phyloP scores from a whole-genome alignment of 1,140 invertebrate species.

The Psix sp. region DNA sequence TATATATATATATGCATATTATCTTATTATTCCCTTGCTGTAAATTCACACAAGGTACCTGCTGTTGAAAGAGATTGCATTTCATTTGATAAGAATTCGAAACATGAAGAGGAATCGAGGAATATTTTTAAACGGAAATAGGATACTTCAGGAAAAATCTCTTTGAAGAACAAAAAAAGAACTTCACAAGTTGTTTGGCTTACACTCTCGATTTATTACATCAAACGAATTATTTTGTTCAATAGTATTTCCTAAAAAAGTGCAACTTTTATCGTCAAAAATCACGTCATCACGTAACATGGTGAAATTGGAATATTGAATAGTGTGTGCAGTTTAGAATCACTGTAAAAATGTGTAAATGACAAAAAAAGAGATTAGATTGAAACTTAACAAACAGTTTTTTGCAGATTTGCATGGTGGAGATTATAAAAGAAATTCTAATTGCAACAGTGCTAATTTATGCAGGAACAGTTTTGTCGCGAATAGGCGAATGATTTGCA shows the following conservation, averaged over 20 bases:
- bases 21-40: conserved; percentile 9
- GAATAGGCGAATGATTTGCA: conserved; percentile 57
- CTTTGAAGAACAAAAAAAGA: too few relatives aligned
- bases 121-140: background rate
- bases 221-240: too few relatives aligned
- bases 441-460: conserved; percentile 35
- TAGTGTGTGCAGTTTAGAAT: too few relatives aligned
- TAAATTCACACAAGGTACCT: background rate
- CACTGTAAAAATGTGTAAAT: too few relatives aligned
- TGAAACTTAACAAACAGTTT: background rate
- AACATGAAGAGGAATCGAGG: background rate
- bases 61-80: background rate
- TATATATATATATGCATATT: background rate
- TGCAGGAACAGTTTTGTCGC: conserved; percentile 37
- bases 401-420: background rate
- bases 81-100: conserved; percentile 2
- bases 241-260: too few relatives aligned
- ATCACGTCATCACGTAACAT: too few relatives aligned
- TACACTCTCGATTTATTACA: too few relatives aligned
- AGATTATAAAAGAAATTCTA: conserved; percentile 22
- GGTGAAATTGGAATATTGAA: too few relatives aligned
- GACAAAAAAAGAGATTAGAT: too few relatives aligned
- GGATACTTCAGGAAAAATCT: too few relatives aligned
- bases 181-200: too few relatives aligned
- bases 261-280: too few relatives aligned